Evolutionary conservation across 2,113 vertebrate genomes (phyloP).

Genomic region (Macquaria australasica): DNA sequence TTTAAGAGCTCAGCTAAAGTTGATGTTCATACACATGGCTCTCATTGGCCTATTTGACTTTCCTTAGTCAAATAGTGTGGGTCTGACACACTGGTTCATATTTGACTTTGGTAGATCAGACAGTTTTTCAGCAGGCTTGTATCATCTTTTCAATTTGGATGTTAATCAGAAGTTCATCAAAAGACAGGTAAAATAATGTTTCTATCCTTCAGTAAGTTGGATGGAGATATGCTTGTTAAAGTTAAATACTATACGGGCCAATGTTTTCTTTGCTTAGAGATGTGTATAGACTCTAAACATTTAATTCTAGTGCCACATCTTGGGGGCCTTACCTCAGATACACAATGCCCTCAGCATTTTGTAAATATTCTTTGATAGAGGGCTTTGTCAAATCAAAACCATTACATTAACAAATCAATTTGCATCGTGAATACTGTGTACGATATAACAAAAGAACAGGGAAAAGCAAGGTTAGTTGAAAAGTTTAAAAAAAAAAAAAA

Average conservation of each 20-base stretch:
- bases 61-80: no score
- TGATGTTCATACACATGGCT: neutral
- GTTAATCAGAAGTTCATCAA: no score
- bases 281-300: neutral
- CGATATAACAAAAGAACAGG: no score
- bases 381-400: neutral
- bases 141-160: no score
- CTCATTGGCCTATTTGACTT: neutral
- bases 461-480: no score
- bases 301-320: neutral
- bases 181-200: neutral
- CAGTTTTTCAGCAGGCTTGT: no score
- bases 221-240: neutral
- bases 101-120: no score
- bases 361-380: neutral
- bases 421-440: no score
- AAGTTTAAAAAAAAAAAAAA: no score
- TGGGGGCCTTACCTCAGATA: neutral
- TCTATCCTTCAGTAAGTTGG: neutral
- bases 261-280: neutral
- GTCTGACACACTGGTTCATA: no score
- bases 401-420: no score
- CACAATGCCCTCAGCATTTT: neutral
- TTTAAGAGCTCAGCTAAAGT: neutral
- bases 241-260: no score